Conservation (phyloP, 2,113 vertebrate genomes). For the Ranitomeya imitator region DNA sequence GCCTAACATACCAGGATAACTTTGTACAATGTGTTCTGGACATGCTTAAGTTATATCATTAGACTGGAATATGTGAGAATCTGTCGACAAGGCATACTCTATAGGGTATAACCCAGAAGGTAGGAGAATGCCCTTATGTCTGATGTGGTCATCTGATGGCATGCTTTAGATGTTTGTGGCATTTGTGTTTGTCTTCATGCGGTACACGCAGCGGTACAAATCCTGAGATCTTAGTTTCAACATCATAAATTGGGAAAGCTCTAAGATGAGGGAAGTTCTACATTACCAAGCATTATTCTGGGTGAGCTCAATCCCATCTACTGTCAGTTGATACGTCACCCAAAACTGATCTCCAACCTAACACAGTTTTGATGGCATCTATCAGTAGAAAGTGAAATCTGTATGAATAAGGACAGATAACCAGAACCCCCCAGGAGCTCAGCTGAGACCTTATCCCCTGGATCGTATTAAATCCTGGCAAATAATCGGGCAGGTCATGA, state of each 20-base stretch:
- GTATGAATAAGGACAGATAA: too few relatives aligned
- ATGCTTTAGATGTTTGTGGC: conserved; percentile 7
- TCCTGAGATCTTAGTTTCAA: not conserved
- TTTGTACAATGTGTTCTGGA: conserved; percentile 21
- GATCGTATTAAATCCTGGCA: too few relatives aligned
- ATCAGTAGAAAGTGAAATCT: too few relatives aligned
- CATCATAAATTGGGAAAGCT: not conserved
- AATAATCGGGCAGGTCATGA: too few relatives aligned
- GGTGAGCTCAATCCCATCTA: too few relatives aligned
- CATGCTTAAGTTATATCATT: not conserved
- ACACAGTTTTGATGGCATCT: too few relatives aligned
- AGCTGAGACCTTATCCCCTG: too few relatives aligned
- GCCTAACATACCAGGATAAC: not conserved
- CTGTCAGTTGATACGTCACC: too few relatives aligned
- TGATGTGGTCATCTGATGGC: conserved; percentile 10
- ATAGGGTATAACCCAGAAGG: not conserved
- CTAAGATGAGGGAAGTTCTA: not conserved
- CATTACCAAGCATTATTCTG: not conserved
- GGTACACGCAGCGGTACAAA: not conserved
- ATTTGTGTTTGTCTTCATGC: not conserved
- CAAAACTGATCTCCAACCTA: too few relatives aligned
- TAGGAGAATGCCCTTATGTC: not conserved
- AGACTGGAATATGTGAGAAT: conserved; percentile 30
- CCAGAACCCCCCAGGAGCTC: too few relatives aligned
- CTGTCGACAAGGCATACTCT: not conserved